Base-by-base conservation (phyloP, 2,888 invertebrate genomes). In the Hydriomena furcata region DNA sequence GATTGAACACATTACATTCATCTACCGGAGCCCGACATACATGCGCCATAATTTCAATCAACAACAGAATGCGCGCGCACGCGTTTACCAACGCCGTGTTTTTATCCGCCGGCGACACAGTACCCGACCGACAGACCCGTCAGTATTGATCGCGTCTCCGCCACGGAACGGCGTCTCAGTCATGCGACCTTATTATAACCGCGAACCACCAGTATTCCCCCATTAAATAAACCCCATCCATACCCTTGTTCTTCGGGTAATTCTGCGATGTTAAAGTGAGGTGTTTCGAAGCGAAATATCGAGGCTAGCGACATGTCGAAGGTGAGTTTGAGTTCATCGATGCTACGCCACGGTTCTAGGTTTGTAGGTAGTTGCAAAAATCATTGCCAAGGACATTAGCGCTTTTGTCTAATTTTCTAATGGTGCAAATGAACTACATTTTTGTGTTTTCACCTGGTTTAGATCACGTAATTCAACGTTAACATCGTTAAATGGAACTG, bases 81-180 rank as follows among this genome's bases (percentile, higher is more conserved):
- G 80, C 79, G 75, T 78, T 68, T 25, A 23, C 45, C 34, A 66
- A 72, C 61, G 66, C 71, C 71, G 71, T 78, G 80, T 82, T 82
- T 80, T 76, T 78, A 82, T 79, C 76, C 78, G 73, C 79, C 79
- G 79, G 77, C 73, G 61, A 64, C 65, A 51, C 13, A 38, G 47
- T 40, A 43, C 36, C 46, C 46, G 46, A 47, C 21, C 40, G 23
- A 13, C 35, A 32, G 64, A 62, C 64, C 63, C 68, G 62, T 58
- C 74, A 88, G 88, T 88, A 88, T 88, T 88, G 88, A 88, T 88
- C 88, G 87, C 76, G 82, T 79, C 73, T 76, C 68, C 74, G 81
- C 76, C 80, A 76, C 73, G 82, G 69, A 73, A 80, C 71, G 78
- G 80, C 73, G 84, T 73, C 67, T 76, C 65, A 66, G 78, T 76